Base-by-base conservation (phyloP, 1,140 invertebrate genomes). In the Choristoneura fumiferana region DNA sequence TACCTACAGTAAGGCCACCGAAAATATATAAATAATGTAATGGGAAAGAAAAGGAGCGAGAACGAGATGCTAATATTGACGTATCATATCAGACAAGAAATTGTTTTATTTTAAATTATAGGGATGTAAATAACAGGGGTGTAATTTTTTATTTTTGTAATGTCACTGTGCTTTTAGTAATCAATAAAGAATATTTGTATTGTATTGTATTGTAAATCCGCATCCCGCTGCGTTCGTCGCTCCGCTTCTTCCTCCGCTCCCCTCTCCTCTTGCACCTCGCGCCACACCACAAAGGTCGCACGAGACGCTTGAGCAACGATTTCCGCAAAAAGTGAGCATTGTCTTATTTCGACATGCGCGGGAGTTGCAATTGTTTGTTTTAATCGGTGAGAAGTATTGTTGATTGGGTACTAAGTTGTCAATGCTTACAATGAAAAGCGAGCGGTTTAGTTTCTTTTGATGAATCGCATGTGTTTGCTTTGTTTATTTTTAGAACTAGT, bases 281-380 rank as follows among this genome's bases (percentile, higher is more conserved):
- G 14, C 58, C 36, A 49, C 9, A 4, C 43, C 4, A 8, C 55
- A 40, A 60, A 54, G 61, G 39, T 81, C 73, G 63, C 64, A 76
- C 69, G 68, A 68, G 60, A 17, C 55, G 60, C 68, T 78, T 78
- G 64, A 57, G 69, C 76, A 81, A 79, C 65, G 67, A 56, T 66
- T 79, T 81, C 78, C 76, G 78, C 61, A 78, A 73, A 80, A 78
- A 79, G 67, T 58, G 55, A 37, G 61, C 74, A 78, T 78, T 81
- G 76, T 76, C 65, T 59, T 56, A 62, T 76, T 77, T 67, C 63
- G 55, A 70, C 65, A 71, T 62, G 45, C 60, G 54, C 39, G 22
- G n/a, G 18, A 49, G 43, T n/a, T 10, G 22, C 22, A 29, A 29
- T 9, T 14, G 8, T 40, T 43, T 43, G 40, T 43, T 43, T 43